Evolutionary conservation across 2,797 vertebrate species (phyloP).

Genomic region (Ctenochaetus hawaiiensis): DNA sequence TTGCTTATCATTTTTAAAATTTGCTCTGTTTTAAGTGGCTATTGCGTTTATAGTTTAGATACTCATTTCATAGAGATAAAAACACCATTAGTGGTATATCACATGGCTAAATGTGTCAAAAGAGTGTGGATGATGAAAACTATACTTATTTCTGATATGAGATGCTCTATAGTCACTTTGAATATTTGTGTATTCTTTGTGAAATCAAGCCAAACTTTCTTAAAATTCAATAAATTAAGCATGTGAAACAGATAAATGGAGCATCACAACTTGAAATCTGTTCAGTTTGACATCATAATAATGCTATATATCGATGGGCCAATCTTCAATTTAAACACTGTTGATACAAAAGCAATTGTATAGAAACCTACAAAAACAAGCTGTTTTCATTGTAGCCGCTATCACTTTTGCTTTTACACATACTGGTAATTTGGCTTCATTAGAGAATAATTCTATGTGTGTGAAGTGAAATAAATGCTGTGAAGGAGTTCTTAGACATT

Average conservation of each 20-base stretch:
- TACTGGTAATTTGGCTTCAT: constrained; percentile 11
- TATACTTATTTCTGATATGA: background rate
- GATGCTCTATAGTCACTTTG: background rate
- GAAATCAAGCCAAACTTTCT: background rate
- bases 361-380: constrained; percentile 34
- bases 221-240: constrained; percentile 1
- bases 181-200: background rate
- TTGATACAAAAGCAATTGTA: background rate
- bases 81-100: constrained; percentile 20
- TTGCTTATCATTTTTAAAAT: constrained; percentile 22
- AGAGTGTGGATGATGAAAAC: constrained; percentile 2
- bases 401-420: constrained; percentile 8
- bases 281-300: constrained; percentile 9
- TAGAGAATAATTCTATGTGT: background rate
- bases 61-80: constrained; percentile 4
- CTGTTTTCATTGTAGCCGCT: background rate
- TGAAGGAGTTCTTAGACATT: background rate
- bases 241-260: constrained; percentile 13
- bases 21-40: constrained; percentile 3
- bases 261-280: constrained; percentile 7
- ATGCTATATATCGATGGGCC: background rate
- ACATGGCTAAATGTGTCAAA: constrained; percentile 6
- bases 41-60: constrained; percentile 3
- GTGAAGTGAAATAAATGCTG: constrained; percentile 3
- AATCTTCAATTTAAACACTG: background rate